These are phyloP conservation scores for Potamarius usumacintae DNA, from an alignment of 2,113 vertebrate genomes.

Conservation along the genomic window DNA sequence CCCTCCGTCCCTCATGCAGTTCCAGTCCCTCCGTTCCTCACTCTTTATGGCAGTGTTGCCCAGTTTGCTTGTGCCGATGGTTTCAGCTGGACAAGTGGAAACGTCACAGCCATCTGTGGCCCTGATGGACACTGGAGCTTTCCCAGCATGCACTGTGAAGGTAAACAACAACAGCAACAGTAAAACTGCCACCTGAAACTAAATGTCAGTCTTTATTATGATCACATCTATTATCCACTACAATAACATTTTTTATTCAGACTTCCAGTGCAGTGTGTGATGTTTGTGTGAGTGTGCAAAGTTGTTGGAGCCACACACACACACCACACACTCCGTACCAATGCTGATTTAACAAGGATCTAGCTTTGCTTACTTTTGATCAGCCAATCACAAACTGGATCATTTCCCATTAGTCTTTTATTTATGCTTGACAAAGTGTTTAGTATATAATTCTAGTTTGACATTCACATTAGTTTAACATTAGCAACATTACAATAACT, in stretches of 20 bases:
- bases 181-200: background rate
- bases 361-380: background rate
- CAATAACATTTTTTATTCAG: background rate
- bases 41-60: conserved; percentile 61
- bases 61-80: conserved; percentile 66
- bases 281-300: background rate
- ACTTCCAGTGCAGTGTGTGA: background rate
- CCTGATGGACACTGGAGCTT: conserved; percentile 69
- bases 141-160: conserved; percentile 69
- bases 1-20: conserved; percentile 36
- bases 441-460: background rate
- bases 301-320: background rate
- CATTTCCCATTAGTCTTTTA: background rate
- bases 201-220: background rate
- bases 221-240: background rate
- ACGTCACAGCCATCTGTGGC: conserved; percentile 65
- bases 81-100: conserved; percentile 66
- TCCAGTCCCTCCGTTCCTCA: conserved; percentile 56
- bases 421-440: background rate
- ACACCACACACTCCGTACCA: background rate
- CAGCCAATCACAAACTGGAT: background rate
- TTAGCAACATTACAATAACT: background rate
- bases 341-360: background rate
- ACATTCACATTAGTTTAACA: too few relatives aligned
- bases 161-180: conserved; percentile 59